These are phyloP conservation scores for Aphis gossypii DNA, from an alignment of 1,140 invertebrate genomes.

Conservation along the genomic window DNA sequence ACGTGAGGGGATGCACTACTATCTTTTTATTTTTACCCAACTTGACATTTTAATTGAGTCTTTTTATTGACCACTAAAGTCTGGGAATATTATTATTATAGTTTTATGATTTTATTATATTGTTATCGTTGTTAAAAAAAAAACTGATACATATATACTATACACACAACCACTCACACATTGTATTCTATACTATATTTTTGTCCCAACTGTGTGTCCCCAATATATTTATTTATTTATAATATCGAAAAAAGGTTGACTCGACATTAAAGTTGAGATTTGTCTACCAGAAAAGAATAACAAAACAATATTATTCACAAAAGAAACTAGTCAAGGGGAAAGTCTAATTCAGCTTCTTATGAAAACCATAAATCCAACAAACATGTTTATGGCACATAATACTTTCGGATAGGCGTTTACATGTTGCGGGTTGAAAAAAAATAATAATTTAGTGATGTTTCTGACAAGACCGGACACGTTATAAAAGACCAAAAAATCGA, in stretches of 20 bases:
- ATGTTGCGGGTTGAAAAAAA: conserved; percentile 24
- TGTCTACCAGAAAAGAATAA: conserved; percentile 25
- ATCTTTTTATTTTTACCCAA: background rate
- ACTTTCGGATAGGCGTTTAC: conserved; percentile 39
- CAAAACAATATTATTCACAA: conserved; percentile 52
- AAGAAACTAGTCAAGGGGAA: conserved; percentile 29
- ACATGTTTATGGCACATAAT: conserved; percentile 46
- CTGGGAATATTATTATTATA: conserved; percentile 22
- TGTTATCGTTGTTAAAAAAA: conserved; percentile 36
- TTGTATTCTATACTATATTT: background rate
- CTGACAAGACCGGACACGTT: conserved; percentile 56
- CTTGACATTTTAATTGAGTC: conserved; percentile 54
- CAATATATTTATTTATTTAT: conserved; percentile 25
- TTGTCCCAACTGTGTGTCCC: conserved; percentile 7
- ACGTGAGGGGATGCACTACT: background rate
- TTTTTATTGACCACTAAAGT: conserved; percentile 56
- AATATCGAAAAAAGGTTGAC: conserved; percentile 39
- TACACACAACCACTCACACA: background rate
- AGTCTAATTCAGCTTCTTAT: conserved; percentile 51
- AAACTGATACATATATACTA: background rate
- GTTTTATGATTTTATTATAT: conserved; percentile 57
- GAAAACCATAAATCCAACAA: conserved; percentile 48
- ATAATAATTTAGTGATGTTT: conserved; percentile 56
- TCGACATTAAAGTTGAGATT: conserved; percentile 54
- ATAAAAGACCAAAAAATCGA: conserved; percentile 50